phyloP scores from a whole-genome alignment of 2,113 vertebrate genomes.

The Nanger granti region DNA sequence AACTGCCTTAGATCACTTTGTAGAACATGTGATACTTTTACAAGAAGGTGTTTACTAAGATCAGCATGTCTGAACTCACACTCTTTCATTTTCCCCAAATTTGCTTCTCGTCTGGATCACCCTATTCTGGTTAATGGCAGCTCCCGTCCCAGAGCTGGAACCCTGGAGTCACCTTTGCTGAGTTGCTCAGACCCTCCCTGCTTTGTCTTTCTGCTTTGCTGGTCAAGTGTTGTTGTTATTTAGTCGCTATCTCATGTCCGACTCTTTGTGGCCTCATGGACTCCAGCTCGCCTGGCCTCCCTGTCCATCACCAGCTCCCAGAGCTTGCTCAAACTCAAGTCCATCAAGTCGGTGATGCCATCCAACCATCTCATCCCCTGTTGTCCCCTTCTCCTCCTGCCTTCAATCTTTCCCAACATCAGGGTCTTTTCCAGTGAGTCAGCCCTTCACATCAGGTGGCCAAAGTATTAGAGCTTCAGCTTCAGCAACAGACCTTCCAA shows the following conservation, averaged over 20 bases:
- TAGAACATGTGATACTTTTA: neutral
- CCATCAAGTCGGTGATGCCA: neutral
- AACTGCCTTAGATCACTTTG: neutral
- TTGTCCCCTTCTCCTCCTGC: neutral
- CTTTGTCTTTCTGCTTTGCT: neutral
- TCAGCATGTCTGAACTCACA: neutral
- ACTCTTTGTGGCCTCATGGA: neutral
- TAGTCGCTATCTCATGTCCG: accelerated
- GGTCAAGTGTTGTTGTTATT: neutral
- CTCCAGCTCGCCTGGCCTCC: neutral
- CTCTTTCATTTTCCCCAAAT: neutral
- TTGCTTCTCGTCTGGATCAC: neutral
- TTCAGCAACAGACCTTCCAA: neutral
- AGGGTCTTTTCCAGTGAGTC: neutral
- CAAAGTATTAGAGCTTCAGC: neutral
- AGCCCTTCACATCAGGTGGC: neutral
- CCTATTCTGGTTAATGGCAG: neutral
- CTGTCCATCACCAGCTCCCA: neutral
- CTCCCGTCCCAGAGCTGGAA: neutral
- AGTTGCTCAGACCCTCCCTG: neutral
- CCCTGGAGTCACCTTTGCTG: neutral
- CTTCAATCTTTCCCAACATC: neutral
- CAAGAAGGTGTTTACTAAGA: neutral
- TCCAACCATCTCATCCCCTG: neutral
- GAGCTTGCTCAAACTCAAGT: neutral